These are phyloP conservation scores for Tiliqua scincoides DNA, from an alignment of 2,113 vertebrate genomes.

Conservation along the genomic window DNA sequence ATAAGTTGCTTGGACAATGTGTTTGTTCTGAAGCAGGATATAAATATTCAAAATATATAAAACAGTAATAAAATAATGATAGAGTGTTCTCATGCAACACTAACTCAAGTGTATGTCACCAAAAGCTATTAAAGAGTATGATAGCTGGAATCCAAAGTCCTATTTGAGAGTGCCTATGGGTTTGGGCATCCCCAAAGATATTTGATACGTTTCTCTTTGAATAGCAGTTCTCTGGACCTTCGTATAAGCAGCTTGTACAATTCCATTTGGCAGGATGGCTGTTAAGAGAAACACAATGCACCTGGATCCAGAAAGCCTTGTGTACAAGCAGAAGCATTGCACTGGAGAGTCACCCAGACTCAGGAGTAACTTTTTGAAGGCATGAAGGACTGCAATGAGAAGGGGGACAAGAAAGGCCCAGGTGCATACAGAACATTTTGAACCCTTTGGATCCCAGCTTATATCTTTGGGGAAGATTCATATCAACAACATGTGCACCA, in stretches of 20 bases:
- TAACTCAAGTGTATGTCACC: not conserved
- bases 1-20: too few species aligned
- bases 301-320: not conserved
- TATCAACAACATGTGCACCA: not conserved
- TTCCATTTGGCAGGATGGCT: not conserved
- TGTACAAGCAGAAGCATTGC: not conserved
- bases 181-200: not conserved
- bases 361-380: not conserved
- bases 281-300: not conserved
- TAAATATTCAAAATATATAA: too few species aligned
- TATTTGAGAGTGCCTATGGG: not conserved
- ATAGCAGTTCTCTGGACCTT: not conserved
- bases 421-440: not conserved
- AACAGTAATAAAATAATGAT: too few species aligned
- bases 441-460: not conserved
- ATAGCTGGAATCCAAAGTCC: too few species aligned
- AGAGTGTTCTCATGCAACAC: not conserved
- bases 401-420: not conserved
- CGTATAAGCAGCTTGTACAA: not conserved
- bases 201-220: not conserved
- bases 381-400: too few species aligned
- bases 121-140: not conserved
- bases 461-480: not conserved
- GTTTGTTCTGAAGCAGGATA: too few species aligned
- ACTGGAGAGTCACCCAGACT: not conserved